Conservation (phyloP, 2,888 invertebrate genomes). For the Rapana venosa region DNA sequence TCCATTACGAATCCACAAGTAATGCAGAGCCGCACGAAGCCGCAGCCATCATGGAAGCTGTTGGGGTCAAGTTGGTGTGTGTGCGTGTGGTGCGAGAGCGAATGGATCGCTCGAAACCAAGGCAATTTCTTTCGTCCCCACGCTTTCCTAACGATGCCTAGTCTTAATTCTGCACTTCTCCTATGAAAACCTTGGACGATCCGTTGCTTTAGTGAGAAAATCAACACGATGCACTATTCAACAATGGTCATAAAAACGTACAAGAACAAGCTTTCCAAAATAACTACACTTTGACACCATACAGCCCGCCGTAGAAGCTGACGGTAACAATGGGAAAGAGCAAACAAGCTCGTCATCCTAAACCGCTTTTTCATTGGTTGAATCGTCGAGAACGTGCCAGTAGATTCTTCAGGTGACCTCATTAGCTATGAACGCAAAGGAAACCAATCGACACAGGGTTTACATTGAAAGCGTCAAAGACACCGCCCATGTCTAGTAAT, state of each 20-base stretch:
- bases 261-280: conserved; percentile 46
- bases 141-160: conserved; percentile 24
- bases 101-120: conserved; percentile 42
- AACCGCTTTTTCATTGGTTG: conserved; percentile 75
- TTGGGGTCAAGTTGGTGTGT: conserved; percentile 43
- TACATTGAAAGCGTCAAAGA: conserved; percentile 32
- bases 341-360: conserved; percentile 73
- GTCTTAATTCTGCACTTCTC: conserved; percentile 21
- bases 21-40: conserved; percentile 28
- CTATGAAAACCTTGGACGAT: conserved; percentile 15
- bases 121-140: conserved; percentile 36
- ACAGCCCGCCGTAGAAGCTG: conserved; percentile 70
- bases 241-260: background rate
- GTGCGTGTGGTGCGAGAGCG: conserved; percentile 40
- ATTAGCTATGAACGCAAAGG: conserved; percentile 61
- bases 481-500: conserved; percentile 25
- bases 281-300: conserved; percentile 71
- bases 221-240: conserved; percentile 25
- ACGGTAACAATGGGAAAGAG: conserved; percentile 70
- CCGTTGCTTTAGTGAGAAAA: conserved; percentile 27
- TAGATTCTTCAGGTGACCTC: conserved; percentile 71
- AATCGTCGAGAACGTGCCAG: conserved; percentile 60
- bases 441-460: conserved; percentile 47
- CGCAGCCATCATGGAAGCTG: conserved; percentile 42
- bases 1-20: conserved; percentile 22